Percentiles rank a stretch among this genome's conserved stretches.
phyloP scores from a whole-genome alignment of 1,140 invertebrate species.

The Brachionus plicatilis region DNA sequence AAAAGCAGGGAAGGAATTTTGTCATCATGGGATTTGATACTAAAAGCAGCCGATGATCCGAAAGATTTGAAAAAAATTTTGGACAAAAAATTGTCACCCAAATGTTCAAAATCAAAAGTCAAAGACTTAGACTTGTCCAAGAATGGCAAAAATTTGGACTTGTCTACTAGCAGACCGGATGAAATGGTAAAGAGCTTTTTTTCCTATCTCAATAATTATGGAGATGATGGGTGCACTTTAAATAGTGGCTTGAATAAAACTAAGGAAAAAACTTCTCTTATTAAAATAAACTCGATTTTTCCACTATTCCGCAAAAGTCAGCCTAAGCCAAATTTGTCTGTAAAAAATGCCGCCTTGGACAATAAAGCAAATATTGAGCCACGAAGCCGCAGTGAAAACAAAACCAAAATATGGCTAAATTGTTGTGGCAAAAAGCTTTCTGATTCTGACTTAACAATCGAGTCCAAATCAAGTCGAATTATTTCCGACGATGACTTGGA shows the following conservation, averaged over 20 bases:
- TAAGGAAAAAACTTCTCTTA: not conserved
- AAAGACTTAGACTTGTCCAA: not conserved
- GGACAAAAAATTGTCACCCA: not conserved
- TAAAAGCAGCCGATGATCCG: not conserved
- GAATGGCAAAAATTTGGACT: not conserved
- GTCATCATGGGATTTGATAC: not conserved
- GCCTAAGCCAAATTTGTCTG: not conserved
- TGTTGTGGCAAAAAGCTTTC: not conserved
- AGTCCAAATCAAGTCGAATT: not conserved
- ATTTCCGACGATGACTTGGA: not conserved
- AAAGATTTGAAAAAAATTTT: not conserved
- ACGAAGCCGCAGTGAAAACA: not conserved
- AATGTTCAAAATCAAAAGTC: not conserved
- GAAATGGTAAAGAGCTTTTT: constrained; percentile 36
- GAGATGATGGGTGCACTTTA: constrained; percentile 12
- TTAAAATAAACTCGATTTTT: not conserved
- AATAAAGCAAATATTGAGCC: not conserved
- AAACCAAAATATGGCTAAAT: not conserved
- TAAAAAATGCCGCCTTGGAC: not conserved
- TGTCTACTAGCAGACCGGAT: not conserved
- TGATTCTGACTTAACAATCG: not conserved
- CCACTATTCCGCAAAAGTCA: not conserved
- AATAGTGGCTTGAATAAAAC: not conserved
- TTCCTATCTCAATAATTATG: constrained; percentile 34
- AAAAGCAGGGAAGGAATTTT: not conserved